phyloP scores from a whole-genome alignment of 2,888 invertebrate genomes.

The Allolobophora icterica region DNA sequence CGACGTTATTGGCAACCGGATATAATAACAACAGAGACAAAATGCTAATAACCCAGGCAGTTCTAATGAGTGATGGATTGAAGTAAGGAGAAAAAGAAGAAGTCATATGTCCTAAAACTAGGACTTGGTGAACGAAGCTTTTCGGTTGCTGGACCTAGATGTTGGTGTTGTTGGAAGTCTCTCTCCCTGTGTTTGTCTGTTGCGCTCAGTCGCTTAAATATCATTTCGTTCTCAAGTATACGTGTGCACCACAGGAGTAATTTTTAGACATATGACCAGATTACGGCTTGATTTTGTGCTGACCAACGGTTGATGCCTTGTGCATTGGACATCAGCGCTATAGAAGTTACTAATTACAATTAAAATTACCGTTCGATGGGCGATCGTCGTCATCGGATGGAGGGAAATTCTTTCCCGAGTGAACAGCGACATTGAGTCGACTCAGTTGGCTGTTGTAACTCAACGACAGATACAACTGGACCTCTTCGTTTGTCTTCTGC shows the following conservation, averaged over 20 bases:
- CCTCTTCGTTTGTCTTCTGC: background rate
- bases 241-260: background rate
- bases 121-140: too few species aligned
- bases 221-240: background rate
- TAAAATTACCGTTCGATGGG: background rate
- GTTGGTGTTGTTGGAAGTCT: background rate
- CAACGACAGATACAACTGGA: conserved; percentile 76
- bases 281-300: too few species aligned
- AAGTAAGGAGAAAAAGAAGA: too few species aligned
- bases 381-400: background rate
- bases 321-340: too few species aligned
- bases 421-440: conserved; percentile 77
- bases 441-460: conserved; percentile 78
- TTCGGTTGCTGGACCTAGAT: too few species aligned
- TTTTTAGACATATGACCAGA: background rate
- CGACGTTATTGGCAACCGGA: too few species aligned
- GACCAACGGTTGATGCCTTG: too few species aligned
- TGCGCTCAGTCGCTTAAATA: background rate
- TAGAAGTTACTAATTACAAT: too few species aligned
- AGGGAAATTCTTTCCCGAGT: conserved; percentile 73
- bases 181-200: background rate
- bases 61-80: too few species aligned
- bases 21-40: too few species aligned
- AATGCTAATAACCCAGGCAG: too few species aligned
- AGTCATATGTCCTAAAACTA: too few species aligned